A percentile compares a stretch with the other conserved stretches of the same genome.
Conservation (phyloP, 2,113 vertebrate species). For the Jaculus jaculus region DNA sequence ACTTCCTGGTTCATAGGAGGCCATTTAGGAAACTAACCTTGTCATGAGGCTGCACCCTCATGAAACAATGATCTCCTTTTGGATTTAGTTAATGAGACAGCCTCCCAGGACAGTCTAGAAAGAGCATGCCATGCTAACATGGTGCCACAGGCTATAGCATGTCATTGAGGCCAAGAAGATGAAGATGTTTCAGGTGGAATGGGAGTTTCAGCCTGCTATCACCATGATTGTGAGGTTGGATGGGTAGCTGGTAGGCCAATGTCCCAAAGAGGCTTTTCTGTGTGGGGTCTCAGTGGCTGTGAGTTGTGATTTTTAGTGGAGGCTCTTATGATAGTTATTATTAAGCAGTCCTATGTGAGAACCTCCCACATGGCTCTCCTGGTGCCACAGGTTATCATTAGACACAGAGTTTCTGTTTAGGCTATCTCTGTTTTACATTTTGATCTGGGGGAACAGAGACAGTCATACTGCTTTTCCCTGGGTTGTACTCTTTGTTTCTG, state of each 20-base stretch:
- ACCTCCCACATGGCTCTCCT: no score
- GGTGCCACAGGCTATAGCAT: no score
- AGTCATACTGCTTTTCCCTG: fast-evolving
- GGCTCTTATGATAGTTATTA: no score
- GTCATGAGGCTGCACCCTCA: not conserved
- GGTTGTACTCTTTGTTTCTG: no score
- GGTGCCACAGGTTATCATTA: not conserved
- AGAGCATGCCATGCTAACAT: not conserved
- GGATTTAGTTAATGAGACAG: not conserved
- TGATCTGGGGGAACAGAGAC: not conserved
- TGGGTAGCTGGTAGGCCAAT: not conserved
- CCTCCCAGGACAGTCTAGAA: not conserved
- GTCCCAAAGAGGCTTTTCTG: not conserved
- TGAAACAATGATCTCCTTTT: not conserved
- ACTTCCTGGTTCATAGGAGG: not conserved
- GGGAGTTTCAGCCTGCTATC: not conserved
- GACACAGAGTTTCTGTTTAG: not conserved
- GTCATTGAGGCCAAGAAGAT: not conserved
- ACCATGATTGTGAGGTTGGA: not conserved
- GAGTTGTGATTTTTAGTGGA: not conserved
- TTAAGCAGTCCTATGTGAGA: not conserved
- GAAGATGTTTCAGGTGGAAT: not conserved
- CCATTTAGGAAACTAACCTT: not conserved
- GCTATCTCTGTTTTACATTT: no score
- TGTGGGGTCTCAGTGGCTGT: not conserved